Evolutionary conservation across 2,888 invertebrate genomes (phyloP), one percentile per base, ranked within the genome.

Genomic region (Aromia moschata): DNA sequence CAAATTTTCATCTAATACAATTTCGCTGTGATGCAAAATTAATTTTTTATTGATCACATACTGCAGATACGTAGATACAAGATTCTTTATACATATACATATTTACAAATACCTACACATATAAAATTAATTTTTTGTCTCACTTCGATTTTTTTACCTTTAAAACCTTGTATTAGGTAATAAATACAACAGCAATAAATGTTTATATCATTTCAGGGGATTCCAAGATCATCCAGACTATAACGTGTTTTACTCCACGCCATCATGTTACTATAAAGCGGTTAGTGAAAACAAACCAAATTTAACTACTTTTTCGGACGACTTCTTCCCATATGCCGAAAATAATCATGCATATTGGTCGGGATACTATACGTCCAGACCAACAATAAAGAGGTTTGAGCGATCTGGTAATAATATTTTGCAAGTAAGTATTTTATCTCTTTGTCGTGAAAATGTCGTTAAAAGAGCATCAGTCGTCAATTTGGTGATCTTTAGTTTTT

Each of bases 281-380:
- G 82, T 94, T 0, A 86, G 91, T 62, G 87, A 90, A 44, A 83
- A 86, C 0, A 64, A 68, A 4, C 55, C 57, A 4, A 43, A 46
- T 4, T 52, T 58, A 20, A 74, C 80, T 0, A 66, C 71, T 10
- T 86, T 85, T 4, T 78, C 83, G 72, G 86, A 85, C 37, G 90
- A 90, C 68, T 87, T 86, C 56, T 83, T 90, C 31, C 90, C 90
- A 0, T 90, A 87, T 70, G 89, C 89, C 0, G 86, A 85, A 60
- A 85, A 85, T 45, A 78, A 82, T 0, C 84, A 87, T 52, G 84
- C 58, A 2, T 46, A 52, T 31, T 64, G 97, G 97, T 93, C 96
- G 0, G 98, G 97, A 0, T 94, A 92, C 74, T 94, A 87, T 73
- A 89, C 91, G 0, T 93, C 93, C 0, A 83, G 94, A 9, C 93